These are phyloP conservation scores for Styela clava DNA, from an alignment of 23 tunicate species.

Conservation along the genomic window DNA sequence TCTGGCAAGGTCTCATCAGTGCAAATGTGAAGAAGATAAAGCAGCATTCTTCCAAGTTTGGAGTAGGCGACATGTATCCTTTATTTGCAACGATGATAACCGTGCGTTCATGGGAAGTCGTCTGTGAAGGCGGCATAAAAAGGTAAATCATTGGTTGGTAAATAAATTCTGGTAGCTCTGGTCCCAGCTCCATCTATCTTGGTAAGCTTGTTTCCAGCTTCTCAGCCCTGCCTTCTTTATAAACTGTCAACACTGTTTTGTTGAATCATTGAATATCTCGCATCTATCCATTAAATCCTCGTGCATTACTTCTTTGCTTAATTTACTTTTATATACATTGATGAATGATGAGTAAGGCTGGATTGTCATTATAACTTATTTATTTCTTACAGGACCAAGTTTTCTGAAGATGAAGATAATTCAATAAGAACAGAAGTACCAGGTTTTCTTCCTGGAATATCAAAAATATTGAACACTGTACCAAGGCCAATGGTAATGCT, in stretches of 20 bases:
- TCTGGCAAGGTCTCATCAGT: constrained; percentile 88
- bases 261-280: no score
- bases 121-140: constrained; percentile 60
- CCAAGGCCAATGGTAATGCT: constrained; percentile 87
- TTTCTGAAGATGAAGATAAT: constrained; percentile 63
- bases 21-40: constrained; percentile 48
- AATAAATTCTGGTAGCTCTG: background rate
- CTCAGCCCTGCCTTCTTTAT: no score
- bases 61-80: constrained; percentile 83
- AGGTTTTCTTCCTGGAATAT: constrained; percentile 54
- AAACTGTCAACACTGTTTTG: no score
- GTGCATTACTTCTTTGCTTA: no score
- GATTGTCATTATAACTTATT: no score
- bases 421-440: constrained; percentile 54
- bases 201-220: background rate
- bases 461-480: constrained; percentile 54
- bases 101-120: constrained; percentile 90
- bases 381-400: constrained; percentile 25
- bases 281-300: no score
- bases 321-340: no score
- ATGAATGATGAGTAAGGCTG: no score
- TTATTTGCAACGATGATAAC: constrained; percentile 85
- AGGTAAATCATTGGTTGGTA: constrained; percentile 50
- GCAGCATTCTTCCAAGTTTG: constrained; percentile 48
- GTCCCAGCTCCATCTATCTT: background rate